A percentile compares a stretch with the other conserved stretches of the same genome.
phyloP scores from a whole-genome alignment of 2,888 invertebrate species.

The Drosophila rubida region DNA sequence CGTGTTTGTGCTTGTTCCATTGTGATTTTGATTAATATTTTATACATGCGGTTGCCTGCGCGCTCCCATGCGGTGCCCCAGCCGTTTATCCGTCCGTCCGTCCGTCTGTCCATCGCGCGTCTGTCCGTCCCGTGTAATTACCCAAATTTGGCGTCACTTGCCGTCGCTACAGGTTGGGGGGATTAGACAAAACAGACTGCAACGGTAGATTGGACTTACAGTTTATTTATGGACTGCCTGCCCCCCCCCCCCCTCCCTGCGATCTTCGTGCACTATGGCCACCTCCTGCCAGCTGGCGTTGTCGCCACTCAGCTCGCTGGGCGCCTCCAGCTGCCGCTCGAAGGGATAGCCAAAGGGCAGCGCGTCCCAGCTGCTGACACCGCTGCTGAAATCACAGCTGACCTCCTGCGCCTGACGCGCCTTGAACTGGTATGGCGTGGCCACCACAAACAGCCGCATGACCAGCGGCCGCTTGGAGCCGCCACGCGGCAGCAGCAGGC shows the following conservation, averaged over 20 bases:
- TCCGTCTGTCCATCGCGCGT: no score
- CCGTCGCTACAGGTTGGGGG: conserved; percentile 68
- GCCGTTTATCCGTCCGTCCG: no score
- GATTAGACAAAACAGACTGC: conserved; percentile 43
- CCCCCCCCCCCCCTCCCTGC: no score
- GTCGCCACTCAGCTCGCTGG: conserved; percentile 82
- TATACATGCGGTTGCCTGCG: conserved; percentile 57
- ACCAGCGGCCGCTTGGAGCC: conserved; percentile 86
- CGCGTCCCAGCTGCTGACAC: conserved; percentile 84
- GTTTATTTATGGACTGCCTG: conserved; percentile 60
- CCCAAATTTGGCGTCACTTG: conserved; percentile 78
- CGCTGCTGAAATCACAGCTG: conserved; percentile 55
- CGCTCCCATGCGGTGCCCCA: conserved; percentile 59
- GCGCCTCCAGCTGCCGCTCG: conserved; percentile 87
- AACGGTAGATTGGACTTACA: conserved; percentile 63
- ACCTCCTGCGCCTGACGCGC: conserved; percentile 50
- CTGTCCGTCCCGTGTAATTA: conserved; percentile 66
- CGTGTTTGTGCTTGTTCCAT: conserved; percentile 55
- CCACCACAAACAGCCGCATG: conserved; percentile 86
- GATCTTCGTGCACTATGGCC: conserved; percentile 49
- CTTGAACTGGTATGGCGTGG: conserved; percentile 85
- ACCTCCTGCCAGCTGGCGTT: conserved; percentile 46
- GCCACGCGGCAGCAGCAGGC: conserved; percentile 88
- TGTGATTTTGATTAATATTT: conserved; percentile 76
- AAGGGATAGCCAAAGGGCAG: conserved; percentile 90